These are phyloP conservation scores for Hoplostethus atlanticus DNA, from an alignment of 2,797 vertebrate genomes.

Conservation along the genomic window DNA sequence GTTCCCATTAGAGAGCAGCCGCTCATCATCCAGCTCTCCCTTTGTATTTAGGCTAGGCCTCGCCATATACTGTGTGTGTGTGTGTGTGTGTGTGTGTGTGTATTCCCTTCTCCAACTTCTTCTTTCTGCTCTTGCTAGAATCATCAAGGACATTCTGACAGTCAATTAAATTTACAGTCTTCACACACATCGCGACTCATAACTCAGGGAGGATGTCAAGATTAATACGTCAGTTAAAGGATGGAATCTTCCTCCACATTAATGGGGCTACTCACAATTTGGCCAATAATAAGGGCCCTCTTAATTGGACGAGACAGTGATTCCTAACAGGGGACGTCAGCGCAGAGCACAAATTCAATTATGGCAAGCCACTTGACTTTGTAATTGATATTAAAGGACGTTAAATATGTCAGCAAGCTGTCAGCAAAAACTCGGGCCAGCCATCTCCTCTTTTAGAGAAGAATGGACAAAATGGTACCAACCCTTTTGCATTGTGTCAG, in stretches of 20 bases:
- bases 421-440: constrained; percentile 53
- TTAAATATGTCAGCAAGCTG: constrained; percentile 78
- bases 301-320: constrained; percentile 85
- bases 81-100: background rate
- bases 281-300: constrained; percentile 72
- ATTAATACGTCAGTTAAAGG: constrained; percentile 77
- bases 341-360: constrained; percentile 78
- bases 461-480: background rate
- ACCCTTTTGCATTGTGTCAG: constrained; percentile 1
- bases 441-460: constrained; percentile 20
- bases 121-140: constrained; percentile 32
- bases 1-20: constrained; percentile 65
- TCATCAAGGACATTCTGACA: constrained; percentile 75
- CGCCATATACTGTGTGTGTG: no score
- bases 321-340: constrained; percentile 79
- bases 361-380: constrained; percentile 75
- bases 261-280: constrained; percentile 70
- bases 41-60: constrained; percentile 42
- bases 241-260: constrained; percentile 50
- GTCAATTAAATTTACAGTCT: constrained; percentile 65
- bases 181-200: constrained; percentile 41
- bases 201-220: constrained; percentile 70
- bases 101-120: constrained; percentile 25
- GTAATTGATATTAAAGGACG: constrained; percentile 83
- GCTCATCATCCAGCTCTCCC: constrained; percentile 54